phyloP scores from a whole-genome alignment of 1,140 invertebrate species.

The Pseudomyrmex cubaensis region DNA sequence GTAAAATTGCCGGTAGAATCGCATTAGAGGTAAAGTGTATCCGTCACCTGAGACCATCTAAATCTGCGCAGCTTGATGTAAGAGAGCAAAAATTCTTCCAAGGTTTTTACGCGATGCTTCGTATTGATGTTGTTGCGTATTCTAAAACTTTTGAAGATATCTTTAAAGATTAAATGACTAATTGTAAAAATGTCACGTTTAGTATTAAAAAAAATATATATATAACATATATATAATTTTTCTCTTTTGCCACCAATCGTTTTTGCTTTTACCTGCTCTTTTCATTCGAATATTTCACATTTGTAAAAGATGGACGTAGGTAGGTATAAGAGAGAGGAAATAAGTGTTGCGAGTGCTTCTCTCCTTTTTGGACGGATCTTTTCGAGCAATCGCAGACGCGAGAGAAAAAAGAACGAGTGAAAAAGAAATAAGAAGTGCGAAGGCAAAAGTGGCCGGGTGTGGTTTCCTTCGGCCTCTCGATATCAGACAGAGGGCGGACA shows the following conservation, averaged over 20 bases:
- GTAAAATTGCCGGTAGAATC: slow-evolving; percentile 78
- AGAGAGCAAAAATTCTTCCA: not conserved
- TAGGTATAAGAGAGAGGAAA: slow-evolving; percentile 22
- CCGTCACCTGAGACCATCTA: slow-evolving; percentile 61
- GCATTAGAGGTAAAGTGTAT: slow-evolving; percentile 72
- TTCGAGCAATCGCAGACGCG: not conserved
- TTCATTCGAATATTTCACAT: slow-evolving; percentile 31
- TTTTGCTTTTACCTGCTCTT: slow-evolving; percentile 3
- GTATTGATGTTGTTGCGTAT: not conserved
- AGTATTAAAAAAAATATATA: slow-evolving; percentile 18
- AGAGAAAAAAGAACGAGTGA: not conserved
- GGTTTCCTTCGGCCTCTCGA: slow-evolving; percentile 62
- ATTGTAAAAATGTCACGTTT: slow-evolving; percentile 16
- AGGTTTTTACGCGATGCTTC: slow-evolving; percentile 9
- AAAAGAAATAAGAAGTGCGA: slow-evolving; percentile 38
- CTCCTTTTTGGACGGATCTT: not conserved
- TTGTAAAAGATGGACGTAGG: slow-evolving; percentile 28
- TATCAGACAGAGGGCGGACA: slow-evolving; percentile 70
- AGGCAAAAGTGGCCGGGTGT: slow-evolving; percentile 29
- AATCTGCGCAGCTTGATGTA: not conserved
- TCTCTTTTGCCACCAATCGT: not conserved
- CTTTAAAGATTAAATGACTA: too few relatives aligned
- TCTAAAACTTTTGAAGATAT: not conserved
- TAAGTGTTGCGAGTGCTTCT: slow-evolving; percentile 32
- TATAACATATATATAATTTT: not conserved